These are phyloP conservation scores for Diplolepis rosae DNA, from an alignment of 2,888 invertebrate species.

Conservation along the genomic window DNA sequence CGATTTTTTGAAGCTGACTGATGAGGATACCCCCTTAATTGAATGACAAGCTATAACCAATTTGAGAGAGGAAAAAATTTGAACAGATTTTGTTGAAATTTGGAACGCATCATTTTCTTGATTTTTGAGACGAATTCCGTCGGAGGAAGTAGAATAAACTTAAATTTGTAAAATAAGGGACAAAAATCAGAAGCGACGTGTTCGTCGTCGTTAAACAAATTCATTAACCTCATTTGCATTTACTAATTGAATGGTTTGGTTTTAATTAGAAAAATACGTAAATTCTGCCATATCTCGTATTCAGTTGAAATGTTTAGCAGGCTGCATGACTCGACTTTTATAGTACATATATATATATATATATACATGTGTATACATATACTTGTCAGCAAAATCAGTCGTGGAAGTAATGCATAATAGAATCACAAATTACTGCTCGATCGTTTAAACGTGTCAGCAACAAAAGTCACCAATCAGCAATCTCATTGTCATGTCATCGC, in stretches of 20 bases:
- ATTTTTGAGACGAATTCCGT: no score
- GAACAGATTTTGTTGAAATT: no score
- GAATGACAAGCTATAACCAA: no score
- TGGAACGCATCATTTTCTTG: no score
- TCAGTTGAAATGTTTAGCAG: background rate
- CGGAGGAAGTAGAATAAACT: no score
- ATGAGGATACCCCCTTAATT: no score
- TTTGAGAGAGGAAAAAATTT: no score
- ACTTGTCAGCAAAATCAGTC: constrained; percentile 32
- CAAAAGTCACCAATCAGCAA: constrained; percentile 65
- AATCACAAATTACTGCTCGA: constrained; percentile 60
- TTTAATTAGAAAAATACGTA: background rate
- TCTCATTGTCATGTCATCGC: constrained; percentile 56
- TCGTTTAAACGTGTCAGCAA: constrained; percentile 53
- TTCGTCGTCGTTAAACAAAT: background rate
- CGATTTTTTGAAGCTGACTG: no score
- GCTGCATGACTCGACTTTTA: no score
- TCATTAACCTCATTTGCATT: background rate
- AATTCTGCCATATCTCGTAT: background rate
- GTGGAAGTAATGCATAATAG: constrained; percentile 48
- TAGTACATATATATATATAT: no score
- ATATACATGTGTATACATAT: background rate
- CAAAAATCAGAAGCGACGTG: no score
- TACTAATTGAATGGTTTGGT: background rate
- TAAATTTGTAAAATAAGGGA: no score